phyloP scores from a whole-genome alignment of 2,113 vertebrate genomes.

The Hassar affinis region DNA sequence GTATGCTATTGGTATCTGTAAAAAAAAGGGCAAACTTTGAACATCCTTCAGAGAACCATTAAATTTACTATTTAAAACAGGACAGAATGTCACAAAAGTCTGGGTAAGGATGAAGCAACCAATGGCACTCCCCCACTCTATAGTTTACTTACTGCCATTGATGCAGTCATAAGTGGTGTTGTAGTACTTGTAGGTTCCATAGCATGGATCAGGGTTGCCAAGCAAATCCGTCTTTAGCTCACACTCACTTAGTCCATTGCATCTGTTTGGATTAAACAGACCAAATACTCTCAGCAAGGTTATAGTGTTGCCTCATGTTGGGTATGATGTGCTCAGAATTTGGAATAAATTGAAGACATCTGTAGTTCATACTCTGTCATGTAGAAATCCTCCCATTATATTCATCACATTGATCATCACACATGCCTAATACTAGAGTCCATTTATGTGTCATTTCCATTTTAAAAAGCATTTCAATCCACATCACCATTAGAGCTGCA shows the following conservation, averaged over 20 bases:
- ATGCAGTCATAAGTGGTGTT: constrained; percentile 1
- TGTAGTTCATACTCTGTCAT: not conserved
- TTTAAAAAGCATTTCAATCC: no score
- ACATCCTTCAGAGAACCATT: no score
- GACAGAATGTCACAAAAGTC: no score
- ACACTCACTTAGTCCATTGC: not conserved
- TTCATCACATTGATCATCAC: no score
- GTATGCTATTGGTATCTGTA: no score
- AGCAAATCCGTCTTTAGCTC: not conserved
- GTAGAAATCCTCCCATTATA: not conserved
- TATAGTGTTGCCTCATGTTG: not conserved
- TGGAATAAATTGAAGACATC: not conserved
- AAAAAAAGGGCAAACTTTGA: no score
- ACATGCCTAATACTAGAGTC: no score
- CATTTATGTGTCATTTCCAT: no score
- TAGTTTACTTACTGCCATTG: not conserved
- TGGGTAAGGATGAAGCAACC: no score
- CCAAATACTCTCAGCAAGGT: not conserved
- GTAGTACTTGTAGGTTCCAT: constrained; percentile 12
- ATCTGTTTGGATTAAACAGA: constrained; percentile 1
- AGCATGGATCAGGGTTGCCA: not conserved
- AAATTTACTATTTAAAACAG: no score
- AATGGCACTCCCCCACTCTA: no score
- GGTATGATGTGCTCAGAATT: not conserved
- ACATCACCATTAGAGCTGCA: no score